Conservation (phyloP, 2,113 vertebrate genomes). For the Genyomyrus donnyi region DNA sequence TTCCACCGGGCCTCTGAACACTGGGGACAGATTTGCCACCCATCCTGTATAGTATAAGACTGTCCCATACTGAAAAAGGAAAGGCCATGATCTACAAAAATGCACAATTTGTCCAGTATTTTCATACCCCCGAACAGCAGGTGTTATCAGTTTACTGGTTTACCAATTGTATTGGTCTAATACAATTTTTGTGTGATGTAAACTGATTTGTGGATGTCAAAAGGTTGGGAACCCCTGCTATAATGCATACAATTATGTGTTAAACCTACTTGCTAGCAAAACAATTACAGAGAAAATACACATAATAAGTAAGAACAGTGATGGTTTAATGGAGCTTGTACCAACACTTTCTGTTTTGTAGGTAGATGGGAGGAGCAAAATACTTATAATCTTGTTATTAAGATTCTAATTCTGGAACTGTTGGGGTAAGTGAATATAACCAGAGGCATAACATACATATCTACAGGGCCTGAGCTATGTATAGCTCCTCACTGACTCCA, state of each 20-base stretch:
- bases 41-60: not conserved
- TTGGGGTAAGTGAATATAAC: slow-evolving; percentile 13
- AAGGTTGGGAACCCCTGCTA: not conserved
- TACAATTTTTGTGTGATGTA: not conserved
- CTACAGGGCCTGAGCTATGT: slow-evolving; percentile 32
- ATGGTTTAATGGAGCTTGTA: not conserved
- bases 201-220: not conserved
- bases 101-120: not conserved
- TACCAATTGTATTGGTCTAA: not conserved
- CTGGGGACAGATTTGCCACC: not conserved
- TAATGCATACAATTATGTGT: not conserved
- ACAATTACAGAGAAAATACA: not conserved
- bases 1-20: not conserved
- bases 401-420: slow-evolving; percentile 28
- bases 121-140: not conserved
- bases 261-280: not conserved
- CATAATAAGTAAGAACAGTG: not conserved
- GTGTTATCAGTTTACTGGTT: not conserved
- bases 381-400: slow-evolving; percentile 34
- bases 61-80: not conserved
- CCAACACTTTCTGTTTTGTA: not conserved
- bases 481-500: slow-evolving; percentile 29
- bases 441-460: not conserved
- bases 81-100: not conserved
- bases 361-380: slow-evolving; percentile 11